phyloP scores from a whole-genome alignment of 2,113 vertebrate genomes.

The Echinops telfairi region DNA sequence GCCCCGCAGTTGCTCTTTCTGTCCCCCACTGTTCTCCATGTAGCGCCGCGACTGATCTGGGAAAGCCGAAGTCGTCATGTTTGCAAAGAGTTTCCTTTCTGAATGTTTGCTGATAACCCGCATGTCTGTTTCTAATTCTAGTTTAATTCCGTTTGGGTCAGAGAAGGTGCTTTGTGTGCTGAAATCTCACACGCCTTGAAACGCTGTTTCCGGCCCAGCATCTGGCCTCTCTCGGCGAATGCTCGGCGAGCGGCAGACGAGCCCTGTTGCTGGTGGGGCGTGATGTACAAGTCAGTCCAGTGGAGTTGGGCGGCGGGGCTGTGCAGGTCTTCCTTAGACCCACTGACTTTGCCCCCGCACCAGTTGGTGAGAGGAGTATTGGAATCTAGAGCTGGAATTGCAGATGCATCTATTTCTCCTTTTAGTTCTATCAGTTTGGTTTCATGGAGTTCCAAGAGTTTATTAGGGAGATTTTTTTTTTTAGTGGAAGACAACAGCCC shows the following conservation, averaged over 20 bases:
- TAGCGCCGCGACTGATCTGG: background rate
- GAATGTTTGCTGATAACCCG: background rate
- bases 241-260: background rate
- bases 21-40: background rate
- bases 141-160: background rate
- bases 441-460: background rate
- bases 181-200: background rate
- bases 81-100: conserved; percentile 8
- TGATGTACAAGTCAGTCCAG: too few relatives aligned
- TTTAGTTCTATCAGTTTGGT: background rate
- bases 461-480: too few relatives aligned
- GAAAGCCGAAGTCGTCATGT: background rate
- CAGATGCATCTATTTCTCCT: background rate
- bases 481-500: too few relatives aligned
- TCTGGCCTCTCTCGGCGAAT: background rate
- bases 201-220: too few relatives aligned
- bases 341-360: background rate
- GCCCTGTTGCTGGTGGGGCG: background rate
- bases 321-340: background rate
- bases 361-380: background rate
- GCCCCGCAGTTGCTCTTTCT: background rate
- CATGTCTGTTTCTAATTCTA: background rate
- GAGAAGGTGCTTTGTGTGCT: background rate
- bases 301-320: too few relatives aligned
- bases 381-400: background rate